Conservation (phyloP, 2,113 vertebrate genomes). For the Coturnix japonica region DNA sequence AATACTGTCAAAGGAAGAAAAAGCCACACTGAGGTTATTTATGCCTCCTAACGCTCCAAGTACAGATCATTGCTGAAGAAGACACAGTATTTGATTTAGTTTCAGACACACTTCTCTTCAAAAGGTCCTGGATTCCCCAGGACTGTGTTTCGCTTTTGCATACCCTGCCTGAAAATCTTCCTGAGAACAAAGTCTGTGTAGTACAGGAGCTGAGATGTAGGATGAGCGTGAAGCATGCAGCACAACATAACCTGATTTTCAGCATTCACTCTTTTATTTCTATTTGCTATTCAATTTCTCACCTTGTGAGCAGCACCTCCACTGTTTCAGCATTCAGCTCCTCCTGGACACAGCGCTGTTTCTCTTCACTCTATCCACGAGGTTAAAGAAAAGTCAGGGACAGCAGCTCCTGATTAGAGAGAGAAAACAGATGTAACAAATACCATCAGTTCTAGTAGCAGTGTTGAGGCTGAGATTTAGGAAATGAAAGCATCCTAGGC, state of each 20-base stretch:
- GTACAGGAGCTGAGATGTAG: neutral
- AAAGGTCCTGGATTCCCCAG: neutral
- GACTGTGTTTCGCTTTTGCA: neutral
- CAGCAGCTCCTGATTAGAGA: neutral
- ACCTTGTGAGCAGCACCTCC: constrained; percentile 6
- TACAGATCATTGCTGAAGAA: neutral
- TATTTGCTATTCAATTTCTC: neutral
- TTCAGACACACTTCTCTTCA: neutral
- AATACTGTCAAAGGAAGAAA: neutral
- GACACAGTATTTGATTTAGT: neutral
- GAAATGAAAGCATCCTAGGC: neutral
- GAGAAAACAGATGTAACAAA: constrained; percentile 23
- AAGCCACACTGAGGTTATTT: neutral
- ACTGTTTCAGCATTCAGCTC: neutral
- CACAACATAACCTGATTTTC: neutral
- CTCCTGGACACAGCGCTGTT: neutral
- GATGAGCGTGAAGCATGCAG: fast-evolving
- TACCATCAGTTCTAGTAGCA: neutral
- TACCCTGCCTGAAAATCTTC: neutral
- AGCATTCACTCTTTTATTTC: neutral
- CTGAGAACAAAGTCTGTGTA: neutral
- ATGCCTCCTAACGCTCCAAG: neutral
- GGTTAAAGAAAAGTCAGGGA: neutral
- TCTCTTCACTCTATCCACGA: neutral
- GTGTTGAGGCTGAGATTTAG: neutral